phyloP scores from a whole-genome alignment of 2,113 vertebrate species.

The Pachyramphus minor region DNA sequence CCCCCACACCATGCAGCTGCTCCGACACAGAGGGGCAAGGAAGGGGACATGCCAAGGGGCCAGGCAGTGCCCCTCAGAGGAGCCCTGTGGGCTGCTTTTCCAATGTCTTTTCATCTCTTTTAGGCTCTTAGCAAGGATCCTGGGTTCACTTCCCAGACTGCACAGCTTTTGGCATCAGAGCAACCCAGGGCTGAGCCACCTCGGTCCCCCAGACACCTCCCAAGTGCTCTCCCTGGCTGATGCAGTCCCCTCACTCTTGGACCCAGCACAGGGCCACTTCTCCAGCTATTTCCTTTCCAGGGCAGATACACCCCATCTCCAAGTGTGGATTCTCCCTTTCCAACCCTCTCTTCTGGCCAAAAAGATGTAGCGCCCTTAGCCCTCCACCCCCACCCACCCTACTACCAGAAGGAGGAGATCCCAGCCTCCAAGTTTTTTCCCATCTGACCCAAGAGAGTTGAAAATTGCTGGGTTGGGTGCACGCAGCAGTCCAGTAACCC shows the following conservation, averaged over 20 bases:
- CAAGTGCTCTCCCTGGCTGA: not conserved
- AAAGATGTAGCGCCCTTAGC: not conserved
- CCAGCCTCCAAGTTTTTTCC: not conserved
- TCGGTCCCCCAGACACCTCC: accelerated
- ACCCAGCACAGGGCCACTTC: accelerated
- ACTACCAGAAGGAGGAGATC: not conserved
- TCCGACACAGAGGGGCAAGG: accelerated
- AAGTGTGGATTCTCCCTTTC: not conserved
- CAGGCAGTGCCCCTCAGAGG: not conserved
- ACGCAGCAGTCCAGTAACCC: accelerated
- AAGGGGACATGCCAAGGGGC: not conserved
- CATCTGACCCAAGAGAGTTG: not conserved
- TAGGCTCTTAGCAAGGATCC: not conserved
- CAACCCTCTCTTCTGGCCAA: not conserved
- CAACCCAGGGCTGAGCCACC: not conserved
- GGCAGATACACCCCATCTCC: not conserved
- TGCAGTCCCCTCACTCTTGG: not conserved
- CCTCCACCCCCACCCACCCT: not conserved
- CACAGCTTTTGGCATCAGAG: not conserved
- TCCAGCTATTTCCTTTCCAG: not conserved
- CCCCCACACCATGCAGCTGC: accelerated
- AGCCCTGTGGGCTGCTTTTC: not conserved
- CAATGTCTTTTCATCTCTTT: not conserved
- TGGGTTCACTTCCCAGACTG: not conserved
- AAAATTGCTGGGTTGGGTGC: accelerated